Evolutionary conservation across 2,888 invertebrate species (phyloP).

Genomic region (Drosophila colorata): DNA sequence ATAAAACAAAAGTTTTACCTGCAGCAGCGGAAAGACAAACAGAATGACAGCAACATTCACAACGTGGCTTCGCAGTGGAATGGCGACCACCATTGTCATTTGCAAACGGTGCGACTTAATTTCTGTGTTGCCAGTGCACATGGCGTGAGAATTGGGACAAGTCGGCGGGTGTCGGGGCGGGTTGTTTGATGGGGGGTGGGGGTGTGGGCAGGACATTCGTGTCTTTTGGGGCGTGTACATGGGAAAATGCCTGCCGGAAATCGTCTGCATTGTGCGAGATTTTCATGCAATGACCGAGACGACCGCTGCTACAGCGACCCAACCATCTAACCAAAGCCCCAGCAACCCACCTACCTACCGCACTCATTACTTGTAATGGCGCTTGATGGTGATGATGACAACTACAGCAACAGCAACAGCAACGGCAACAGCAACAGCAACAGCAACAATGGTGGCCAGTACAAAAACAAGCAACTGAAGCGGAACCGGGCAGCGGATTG

Average conservation of each 20-base stretch:
- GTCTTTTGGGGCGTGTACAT: constrained; percentile 37
- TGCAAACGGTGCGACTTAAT: constrained; percentile 75
- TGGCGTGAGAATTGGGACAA: background rate
- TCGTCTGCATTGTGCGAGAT: constrained; percentile 80
- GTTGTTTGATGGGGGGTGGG: background rate
- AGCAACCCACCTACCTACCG: constrained; percentile 31
- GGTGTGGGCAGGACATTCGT: constrained; percentile 14
- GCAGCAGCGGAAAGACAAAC: constrained; percentile 38
- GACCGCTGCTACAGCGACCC: no score
- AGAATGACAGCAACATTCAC: constrained; percentile 20
- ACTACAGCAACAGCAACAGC: constrained; percentile 36
- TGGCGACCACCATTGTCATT: constrained; percentile 52
- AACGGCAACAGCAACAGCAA: constrained; percentile 22
- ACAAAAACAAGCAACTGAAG: constrained; percentile 35
- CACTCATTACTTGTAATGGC: constrained; percentile 80
- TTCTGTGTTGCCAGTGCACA: constrained; percentile 42
- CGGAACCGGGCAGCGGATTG: constrained; percentile 60
- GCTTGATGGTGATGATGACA: constrained; percentile 78
- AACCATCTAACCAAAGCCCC: constrained; percentile 7
- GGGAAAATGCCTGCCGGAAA: constrained; percentile 72
- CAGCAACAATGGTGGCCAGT: constrained; percentile 32
- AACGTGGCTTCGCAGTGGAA: background rate
- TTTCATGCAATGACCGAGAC: constrained; percentile 76
- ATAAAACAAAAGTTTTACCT: constrained; percentile 29
- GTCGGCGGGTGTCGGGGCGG: background rate